Evolutionary conservation across 2,888 invertebrate species (phyloP).

Genomic region (Aphodius granarius): DNA sequence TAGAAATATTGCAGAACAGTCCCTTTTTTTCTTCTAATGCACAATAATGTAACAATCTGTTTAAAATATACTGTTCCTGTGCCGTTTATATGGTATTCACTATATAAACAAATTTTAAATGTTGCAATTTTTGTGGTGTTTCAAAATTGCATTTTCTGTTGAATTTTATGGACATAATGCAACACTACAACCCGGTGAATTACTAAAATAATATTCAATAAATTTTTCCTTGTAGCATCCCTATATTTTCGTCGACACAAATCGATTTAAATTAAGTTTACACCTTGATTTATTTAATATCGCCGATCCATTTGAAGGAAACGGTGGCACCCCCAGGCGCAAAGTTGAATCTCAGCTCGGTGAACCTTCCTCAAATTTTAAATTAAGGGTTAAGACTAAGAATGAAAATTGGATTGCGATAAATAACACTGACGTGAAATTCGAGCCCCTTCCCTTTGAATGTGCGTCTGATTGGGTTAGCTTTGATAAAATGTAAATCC

Average conservation of each 20-base stretch:
- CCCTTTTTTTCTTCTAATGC: too few relatives aligned
- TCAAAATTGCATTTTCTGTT: too few relatives aligned
- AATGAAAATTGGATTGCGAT: neutral
- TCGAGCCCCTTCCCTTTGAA: neutral
- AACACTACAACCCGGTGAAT: neutral
- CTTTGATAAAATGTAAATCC: neutral
- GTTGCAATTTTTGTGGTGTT: too few relatives aligned
- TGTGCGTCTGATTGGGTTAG: neutral
- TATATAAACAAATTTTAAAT: too few relatives aligned
- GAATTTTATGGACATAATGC: too few relatives aligned
- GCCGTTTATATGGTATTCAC: too few relatives aligned
- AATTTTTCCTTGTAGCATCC: neutral
- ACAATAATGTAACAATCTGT: too few relatives aligned
- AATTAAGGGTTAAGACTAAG: neutral
- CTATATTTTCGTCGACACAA: neutral
- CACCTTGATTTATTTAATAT: neutral
- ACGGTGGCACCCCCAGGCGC: neutral
- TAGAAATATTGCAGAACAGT: too few relatives aligned
- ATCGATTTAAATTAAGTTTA: neutral
- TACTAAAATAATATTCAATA: neutral
- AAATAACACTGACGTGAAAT: neutral
- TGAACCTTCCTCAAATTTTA: neutral
- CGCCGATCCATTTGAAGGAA: neutral
- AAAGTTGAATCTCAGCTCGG: neutral
- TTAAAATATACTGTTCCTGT: too few relatives aligned